Evolutionary conservation across 2,888 invertebrate species (phyloP).

Genomic region (Margaritifera margaritifera): DNA sequence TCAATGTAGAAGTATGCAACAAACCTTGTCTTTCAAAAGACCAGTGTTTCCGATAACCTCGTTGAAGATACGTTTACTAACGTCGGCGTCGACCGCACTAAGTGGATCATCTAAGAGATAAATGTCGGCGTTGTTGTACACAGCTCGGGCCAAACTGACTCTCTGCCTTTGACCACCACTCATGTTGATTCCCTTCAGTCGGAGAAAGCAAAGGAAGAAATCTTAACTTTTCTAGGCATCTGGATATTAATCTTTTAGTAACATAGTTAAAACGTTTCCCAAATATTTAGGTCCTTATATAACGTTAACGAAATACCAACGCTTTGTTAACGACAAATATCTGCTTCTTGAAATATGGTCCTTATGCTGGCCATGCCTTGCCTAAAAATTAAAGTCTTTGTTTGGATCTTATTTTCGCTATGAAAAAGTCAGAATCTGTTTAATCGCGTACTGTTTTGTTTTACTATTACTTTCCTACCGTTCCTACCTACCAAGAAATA

Average conservation of each 20-base stretch:
- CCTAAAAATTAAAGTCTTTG: no score
- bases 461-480: no score
- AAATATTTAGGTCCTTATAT: not conserved
- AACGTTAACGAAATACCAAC: no score
- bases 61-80: conserved; percentile 70
- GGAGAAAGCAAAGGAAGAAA: not conserved
- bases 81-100: conserved; percentile 72
- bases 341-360: no score
- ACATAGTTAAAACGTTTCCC: not conserved
- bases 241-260: not conserved
- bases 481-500: no score
- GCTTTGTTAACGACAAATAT: no score
- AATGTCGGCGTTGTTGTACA: conserved; percentile 68
- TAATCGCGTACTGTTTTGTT: no score
- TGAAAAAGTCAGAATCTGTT: no score
- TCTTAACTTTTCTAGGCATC: not conserved
- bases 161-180: conserved; percentile 73
- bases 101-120: conserved; percentile 72
- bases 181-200: conserved; percentile 70
- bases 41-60: conserved; percentile 76
- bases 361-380: no score
- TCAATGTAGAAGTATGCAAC: no score
- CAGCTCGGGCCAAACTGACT: conserved; percentile 69
- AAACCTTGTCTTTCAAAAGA: conserved; percentile 71
- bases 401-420: no score